Conservation (phyloP, 2,797 vertebrate species). For the Ispidina picta region DNA sequence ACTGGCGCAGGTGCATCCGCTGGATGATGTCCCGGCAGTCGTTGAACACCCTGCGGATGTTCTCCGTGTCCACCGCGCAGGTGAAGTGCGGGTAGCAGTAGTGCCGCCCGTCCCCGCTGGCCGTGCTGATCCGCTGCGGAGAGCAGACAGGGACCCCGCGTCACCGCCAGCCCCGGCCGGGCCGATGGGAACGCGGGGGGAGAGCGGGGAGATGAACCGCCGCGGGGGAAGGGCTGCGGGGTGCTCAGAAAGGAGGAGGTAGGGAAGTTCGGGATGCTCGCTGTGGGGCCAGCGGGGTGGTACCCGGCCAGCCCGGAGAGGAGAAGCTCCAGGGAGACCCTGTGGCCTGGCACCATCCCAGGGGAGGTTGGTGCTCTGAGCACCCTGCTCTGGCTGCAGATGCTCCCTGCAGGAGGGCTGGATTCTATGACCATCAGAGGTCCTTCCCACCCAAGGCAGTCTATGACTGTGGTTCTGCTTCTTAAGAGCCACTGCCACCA, state of each 20-base stretch:
- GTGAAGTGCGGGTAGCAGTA: conserved; percentile 98
- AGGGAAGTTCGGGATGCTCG: accelerated
- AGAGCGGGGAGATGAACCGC: too few relatives aligned
- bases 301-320: background rate
- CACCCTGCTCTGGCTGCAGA: background rate
- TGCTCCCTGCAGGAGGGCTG: background rate
- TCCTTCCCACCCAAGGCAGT: background rate
- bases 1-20: conserved; percentile 95
- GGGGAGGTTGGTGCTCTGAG: background rate
- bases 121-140: conserved; percentile 92
- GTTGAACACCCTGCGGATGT: conserved; percentile 95
- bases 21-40: conserved; percentile 99
- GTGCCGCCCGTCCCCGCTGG: conserved; percentile 90
- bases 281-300: accelerated
- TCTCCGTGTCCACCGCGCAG: conserved; percentile 94
- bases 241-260: background rate
- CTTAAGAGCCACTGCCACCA: background rate
- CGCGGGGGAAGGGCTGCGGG: too few relatives aligned
- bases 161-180: too few relatives aligned
- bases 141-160: too few relatives aligned
- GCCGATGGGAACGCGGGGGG: too few relatives aligned
- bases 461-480: background rate
- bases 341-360: background rate
- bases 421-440: background rate
- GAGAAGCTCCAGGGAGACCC: background rate